Base-by-base conservation (phyloP, 2,888 invertebrate genomes). In the Alsophila aescularia region DNA sequence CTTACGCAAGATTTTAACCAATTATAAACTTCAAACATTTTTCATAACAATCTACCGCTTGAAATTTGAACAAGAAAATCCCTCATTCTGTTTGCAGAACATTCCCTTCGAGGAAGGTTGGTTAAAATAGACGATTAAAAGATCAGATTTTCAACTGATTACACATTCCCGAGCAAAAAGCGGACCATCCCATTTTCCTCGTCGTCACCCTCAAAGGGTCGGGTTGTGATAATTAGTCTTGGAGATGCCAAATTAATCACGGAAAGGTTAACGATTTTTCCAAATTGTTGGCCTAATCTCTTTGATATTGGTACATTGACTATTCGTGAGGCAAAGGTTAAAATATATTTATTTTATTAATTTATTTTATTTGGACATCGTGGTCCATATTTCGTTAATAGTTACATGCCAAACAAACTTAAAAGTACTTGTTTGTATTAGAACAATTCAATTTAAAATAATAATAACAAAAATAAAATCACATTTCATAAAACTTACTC, bases 81-180 rank as follows among this genome's bases (percentile, higher is more conserved):
- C 34, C 21, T 34, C 34, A 13, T 24, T 35, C 34, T 27, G 45
- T 36, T 45, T 45, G 45, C 27, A 15, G 35, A 45, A 14, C 14
- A 12, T 45, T 24, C 45, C 34, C 18, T 45, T 36, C 36, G 21
- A 27, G 27, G 18, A 42, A 12, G 35, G 9, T 21, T 36, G 45
- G 45, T 45, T 44, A 16, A 45, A 45, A 36, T 24, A 36, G 45
- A 39, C 35, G 37, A 52, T 52, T 58, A 58, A 52, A 53, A 52
- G 52, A 53, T 58, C 58, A 50, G 31, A 50, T 52, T 58, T 57
- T 53, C 50, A 39, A 53, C 42, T 50, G 50, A 58, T 58, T 58
- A 53, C 41, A 47, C 58, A 58, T 50, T 50, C 36, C 50, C 2
- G 15, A 34, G 50, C 49, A 41, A 45, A 55, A 45, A 56, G 31